phyloP scores from a whole-genome alignment of 1,140 invertebrate species.

The Dysdera silvatica region DNA sequence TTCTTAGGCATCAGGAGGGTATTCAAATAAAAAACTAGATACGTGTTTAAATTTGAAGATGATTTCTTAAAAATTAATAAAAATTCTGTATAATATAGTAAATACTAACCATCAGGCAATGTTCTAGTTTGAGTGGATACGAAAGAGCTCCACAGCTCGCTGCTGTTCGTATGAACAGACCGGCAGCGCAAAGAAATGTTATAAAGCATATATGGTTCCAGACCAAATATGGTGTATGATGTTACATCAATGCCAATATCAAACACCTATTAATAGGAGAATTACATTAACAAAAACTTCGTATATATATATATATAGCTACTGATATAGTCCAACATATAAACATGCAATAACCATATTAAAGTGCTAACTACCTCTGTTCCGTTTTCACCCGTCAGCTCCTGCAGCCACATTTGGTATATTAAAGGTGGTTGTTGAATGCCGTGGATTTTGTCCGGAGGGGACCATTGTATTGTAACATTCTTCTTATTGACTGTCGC shows the following conservation, averaged over 20 bases:
- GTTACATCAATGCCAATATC: not conserved
- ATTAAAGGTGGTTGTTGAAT: not conserved
- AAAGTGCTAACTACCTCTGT: no score
- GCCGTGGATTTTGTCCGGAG: not conserved
- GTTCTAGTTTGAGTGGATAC: conserved; percentile 6
- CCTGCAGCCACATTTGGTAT: conserved; percentile 18
- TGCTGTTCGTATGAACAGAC: not conserved
- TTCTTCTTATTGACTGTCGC: not conserved
- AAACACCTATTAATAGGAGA: not conserved
- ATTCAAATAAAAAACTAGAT: not conserved
- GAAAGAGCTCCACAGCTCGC: conserved; percentile 23
- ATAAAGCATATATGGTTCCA: conserved; percentile 13
- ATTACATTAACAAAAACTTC: not conserved
- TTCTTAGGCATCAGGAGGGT: no score
- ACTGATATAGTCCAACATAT: not conserved
- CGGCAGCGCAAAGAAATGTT: conserved; percentile 16
- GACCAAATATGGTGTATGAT: not conserved
- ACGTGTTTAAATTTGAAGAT: not conserved
- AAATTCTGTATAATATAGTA: not conserved
- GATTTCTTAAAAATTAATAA: not conserved
- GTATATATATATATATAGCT: not conserved
- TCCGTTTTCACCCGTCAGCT: not conserved
- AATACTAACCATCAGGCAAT: conserved; percentile 19
- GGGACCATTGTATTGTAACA: conserved; percentile 1
- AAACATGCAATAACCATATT: no score